Base-by-base conservation (phyloP, 2,797 vertebrate species). In the Molossus alvarezi region DNA sequence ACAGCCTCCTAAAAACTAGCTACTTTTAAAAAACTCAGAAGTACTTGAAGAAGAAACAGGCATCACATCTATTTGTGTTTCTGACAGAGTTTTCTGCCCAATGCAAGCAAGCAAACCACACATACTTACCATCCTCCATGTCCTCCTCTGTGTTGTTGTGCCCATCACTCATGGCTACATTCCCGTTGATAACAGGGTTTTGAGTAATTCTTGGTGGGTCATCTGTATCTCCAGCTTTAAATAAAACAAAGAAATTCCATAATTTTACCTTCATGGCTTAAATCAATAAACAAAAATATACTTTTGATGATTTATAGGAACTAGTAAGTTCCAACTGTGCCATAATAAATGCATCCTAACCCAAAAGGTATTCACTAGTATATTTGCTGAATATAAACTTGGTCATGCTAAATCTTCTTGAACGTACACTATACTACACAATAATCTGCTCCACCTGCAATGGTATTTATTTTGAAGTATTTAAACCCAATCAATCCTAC, bases 141-240 rank as follows among this genome's bases (percentile, higher is more conserved):
- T 99, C 99, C 97, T 99, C 99, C 97, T 99, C 99, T 89, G 99
- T 99, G 98, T 99, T 99, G 98, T 99, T 99, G 98, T 99, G 99
- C 94, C 99, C 99, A 0, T 99, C 99, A 89, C 99, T 99, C 99
- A 99, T 99, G 37, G 99, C 99, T 98, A 99, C 98, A 95, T 99
- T 99, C 95, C 99, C 99, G 97, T 99, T 99, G 98, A 99, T 99
- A 97, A 99, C 99, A 93, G 99, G 99, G 98, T 99, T 99, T 90
- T 99, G 99, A 14, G 99, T 99, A 97, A 99, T 99, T 99, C 99
- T 99, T 98, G 99, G 99, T 97, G 99, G 99, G 97, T 99, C 99
- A 92, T 99, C 99, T 91, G 99, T 99, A 98, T 99, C 99, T 98
- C 99, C 99, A 98, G 99, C 99, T 99, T 98, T 81, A 51, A 86